A percentile compares a stretch with the other conserved stretches of the same genome.
These are phyloP conservation scores for Lepidochrysops patricia DNA, from an alignment of 2,888 invertebrate genomes.

Conservation along the genomic window DNA sequence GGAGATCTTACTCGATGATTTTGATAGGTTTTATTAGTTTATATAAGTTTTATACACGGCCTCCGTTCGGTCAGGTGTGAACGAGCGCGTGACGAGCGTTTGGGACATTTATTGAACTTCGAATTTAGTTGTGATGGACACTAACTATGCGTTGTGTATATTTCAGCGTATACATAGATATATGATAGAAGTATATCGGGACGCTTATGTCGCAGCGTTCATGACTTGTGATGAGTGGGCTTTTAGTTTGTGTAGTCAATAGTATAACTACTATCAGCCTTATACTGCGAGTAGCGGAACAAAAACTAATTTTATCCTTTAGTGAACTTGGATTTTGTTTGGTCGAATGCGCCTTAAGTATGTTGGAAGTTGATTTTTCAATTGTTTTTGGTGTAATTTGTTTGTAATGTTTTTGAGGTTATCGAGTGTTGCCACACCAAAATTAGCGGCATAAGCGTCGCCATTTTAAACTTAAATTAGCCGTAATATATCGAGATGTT, in stretches of 20 bases:
- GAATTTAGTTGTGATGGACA: conserved; percentile 41
- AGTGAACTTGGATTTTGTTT: neutral
- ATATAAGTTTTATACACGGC: conserved; percentile 21
- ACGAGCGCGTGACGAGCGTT: conserved; percentile 41
- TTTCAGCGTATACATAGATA: conserved; percentile 49
- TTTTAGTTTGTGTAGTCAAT: neutral
- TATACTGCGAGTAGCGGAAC: neutral
- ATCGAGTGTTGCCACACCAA: conserved; percentile 1
- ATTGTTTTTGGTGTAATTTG: neutral
- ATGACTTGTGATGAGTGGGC: neutral
- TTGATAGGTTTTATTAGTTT: conserved; percentile 19
- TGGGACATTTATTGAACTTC: conserved; percentile 29
- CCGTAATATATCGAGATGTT: conserved; percentile 30
- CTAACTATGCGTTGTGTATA: conserved; percentile 47
- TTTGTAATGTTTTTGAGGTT: neutral
- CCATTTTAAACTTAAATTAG: conserved; percentile 36
- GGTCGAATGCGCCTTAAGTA: neutral
- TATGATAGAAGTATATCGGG: conserved; percentile 47
- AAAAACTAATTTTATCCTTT: neutral
- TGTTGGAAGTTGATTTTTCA: neutral
- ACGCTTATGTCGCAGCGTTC: conserved; percentile 31
- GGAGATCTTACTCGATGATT: conserved; percentile 13
- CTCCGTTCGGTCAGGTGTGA: conserved; percentile 13
- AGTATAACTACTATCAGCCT: neutral
- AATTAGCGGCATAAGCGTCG: conserved; percentile 31